A percentile compares a stretch with the other conserved stretches of the same genome.
Conservation (phyloP, 2,888 invertebrate species). For the Caenorhabditis sp. region DNA sequence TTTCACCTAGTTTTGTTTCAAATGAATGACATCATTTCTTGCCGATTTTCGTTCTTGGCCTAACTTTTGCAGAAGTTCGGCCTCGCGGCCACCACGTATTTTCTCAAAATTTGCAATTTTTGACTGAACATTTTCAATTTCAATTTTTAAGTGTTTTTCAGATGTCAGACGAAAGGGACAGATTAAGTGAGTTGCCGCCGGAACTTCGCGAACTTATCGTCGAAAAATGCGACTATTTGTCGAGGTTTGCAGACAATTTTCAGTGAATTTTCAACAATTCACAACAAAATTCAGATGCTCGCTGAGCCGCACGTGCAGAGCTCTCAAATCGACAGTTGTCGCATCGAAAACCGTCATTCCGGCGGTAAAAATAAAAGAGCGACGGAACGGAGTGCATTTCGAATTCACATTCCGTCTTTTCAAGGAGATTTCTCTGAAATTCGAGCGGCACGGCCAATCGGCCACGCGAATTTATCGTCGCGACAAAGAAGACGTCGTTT, state of each 20-base stretch:
- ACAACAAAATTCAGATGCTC: constrained; percentile 9
- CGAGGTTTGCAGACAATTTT: constrained; percentile 10
- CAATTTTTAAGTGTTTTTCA: background rate
- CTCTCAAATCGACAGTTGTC: background rate
- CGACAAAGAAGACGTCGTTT: too few relatives aligned
- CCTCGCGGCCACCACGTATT: too few relatives aligned
- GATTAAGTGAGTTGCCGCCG: constrained; percentile 5
- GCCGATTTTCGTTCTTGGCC: background rate
- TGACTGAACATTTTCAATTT: too few relatives aligned
- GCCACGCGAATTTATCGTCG: too few relatives aligned
- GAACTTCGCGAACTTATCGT: constrained; percentile 18
- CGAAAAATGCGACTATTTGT: constrained; percentile 15
- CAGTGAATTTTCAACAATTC: background rate
- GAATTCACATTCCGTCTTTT: too few relatives aligned
- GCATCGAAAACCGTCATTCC: constrained; percentile 22
- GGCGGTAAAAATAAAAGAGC: constrained; percentile 4
- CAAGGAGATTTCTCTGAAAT: too few relatives aligned
- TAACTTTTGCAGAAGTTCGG: too few relatives aligned
- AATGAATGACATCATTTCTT: background rate
- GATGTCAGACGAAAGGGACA: background rate
- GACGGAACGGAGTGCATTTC: too few relatives aligned
- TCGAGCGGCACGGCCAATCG: too few relatives aligned
- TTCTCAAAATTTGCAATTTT: too few relatives aligned
- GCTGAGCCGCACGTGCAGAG: background rate
- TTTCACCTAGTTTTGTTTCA: constrained; percentile 11